Percentiles rank a stretch among this genome's conserved stretches.
phyloP scores from a whole-genome alignment of 2,888 invertebrate species.

The Lycia hirtaria region DNA sequence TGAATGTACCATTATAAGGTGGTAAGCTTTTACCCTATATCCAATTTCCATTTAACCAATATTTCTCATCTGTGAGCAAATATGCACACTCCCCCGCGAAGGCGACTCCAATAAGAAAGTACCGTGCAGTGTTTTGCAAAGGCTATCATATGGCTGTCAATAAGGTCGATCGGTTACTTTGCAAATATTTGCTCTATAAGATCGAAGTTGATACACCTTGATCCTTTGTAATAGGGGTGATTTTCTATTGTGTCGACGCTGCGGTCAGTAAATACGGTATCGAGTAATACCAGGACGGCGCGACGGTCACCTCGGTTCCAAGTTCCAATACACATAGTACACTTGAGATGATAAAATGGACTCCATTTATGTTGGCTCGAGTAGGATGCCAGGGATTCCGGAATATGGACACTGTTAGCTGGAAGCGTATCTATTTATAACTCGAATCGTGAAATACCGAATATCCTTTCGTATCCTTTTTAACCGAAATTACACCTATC shows the following conservation, averaged over 20 bases:
- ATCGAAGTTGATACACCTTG: constrained; percentile 48
- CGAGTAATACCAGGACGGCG: constrained; percentile 43
- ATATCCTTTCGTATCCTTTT: neutral
- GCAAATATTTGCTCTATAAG: constrained; percentile 73
- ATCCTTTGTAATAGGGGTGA: constrained; percentile 30
- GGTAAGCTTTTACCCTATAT: constrained; percentile 14
- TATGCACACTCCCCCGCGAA: constrained; percentile 27
- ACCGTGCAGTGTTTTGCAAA: constrained; percentile 63
- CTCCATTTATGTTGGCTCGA: constrained; percentile 22
- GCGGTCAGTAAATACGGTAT: constrained; percentile 71
- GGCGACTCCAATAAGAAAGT: constrained; percentile 47
- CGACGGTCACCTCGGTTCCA: constrained; percentile 41
- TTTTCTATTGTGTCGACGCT: constrained; percentile 49
- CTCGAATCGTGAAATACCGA: no score
- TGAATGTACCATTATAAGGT: neutral
- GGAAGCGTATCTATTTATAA: constrained; percentile 6
- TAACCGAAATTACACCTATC: no score
- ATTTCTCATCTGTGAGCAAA: constrained; percentile 25
- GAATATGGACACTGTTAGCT: constrained; percentile 9
- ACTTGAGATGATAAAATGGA: constrained; percentile 37
- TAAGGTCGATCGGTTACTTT: constrained; percentile 70
- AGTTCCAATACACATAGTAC: constrained; percentile 39
- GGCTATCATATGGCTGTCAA: constrained; percentile 69
- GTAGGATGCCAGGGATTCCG: constrained; percentile 11
- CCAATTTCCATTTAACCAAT: constrained; percentile 22